Percentiles rank a stretch among this genome's conserved stretches.
phyloP scores from a whole-genome alignment of 2,113 vertebrate genomes.

The Vulpes lagopus region DNA sequence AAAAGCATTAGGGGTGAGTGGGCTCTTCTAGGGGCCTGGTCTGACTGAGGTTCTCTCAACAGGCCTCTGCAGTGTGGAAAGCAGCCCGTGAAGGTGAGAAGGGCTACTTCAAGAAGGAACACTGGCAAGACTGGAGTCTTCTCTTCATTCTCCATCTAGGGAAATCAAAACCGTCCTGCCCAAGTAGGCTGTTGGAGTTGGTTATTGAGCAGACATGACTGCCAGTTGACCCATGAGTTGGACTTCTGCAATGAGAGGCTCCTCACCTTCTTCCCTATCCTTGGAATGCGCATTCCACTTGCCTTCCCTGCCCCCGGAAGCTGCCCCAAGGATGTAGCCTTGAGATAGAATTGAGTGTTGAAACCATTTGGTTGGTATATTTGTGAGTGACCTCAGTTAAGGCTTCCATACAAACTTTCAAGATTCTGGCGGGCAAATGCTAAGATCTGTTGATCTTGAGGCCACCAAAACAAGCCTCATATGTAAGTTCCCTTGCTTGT shows the following conservation, averaged over 20 bases:
- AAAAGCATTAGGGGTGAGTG: not conserved
- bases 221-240: not conserved
- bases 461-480: not conserved
- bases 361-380: not conserved
- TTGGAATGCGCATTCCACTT: not conserved
- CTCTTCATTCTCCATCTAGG: not conserved
- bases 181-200: not conserved
- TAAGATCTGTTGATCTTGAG: not conserved
- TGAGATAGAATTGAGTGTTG: not conserved
- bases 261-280: not conserved
- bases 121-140: not conserved
- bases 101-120: not conserved
- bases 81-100: not conserved
- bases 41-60: not conserved
- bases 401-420: not conserved
- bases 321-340: not conserved
- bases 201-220: not conserved
- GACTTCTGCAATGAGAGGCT: not conserved
- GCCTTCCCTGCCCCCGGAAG: not conserved
- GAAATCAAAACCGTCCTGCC: not conserved
- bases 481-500: not conserved
- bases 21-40: not conserved
- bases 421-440: not conserved
- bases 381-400: not conserved
- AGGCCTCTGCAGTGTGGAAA: not conserved